These are phyloP conservation scores for Stomatorhinus ivindoensis DNA, from an alignment of 2,113 vertebrate species.

Conservation along the genomic window DNA sequence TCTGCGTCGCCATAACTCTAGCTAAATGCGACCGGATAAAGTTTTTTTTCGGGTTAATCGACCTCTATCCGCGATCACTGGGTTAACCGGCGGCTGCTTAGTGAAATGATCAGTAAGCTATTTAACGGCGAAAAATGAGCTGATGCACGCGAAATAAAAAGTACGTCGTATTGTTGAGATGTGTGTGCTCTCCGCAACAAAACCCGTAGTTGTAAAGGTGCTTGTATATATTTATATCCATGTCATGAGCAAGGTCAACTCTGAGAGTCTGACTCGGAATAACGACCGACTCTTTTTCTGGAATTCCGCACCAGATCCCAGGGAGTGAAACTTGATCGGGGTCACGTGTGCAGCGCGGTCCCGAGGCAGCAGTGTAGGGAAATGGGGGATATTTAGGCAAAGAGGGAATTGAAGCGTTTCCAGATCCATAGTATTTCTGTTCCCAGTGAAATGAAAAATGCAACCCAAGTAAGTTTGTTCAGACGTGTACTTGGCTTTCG, in stretches of 20 bases:
- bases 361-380: neutral
- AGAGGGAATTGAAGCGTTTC: neutral
- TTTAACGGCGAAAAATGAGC: neutral
- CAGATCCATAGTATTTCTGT: neutral
- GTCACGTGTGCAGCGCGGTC: neutral
- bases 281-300: neutral
- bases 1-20: constrained; percentile 53
- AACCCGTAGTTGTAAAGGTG: neutral
- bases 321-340: neutral
- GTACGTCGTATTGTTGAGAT: neutral
- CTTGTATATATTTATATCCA: neutral
- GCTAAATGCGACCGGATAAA: neutral
- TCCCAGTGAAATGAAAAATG: neutral
- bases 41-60: neutral
- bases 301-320: neutral
- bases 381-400: neutral
- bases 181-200: neutral
- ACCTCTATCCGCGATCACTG: neutral
- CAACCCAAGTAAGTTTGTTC: neutral
- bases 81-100: neutral
- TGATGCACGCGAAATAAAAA: neutral
- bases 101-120: neutral
- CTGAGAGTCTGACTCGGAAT: neutral
- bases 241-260: neutral
- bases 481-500: neutral